Evolutionary conservation across 2,888 invertebrate species (phyloP), one percentile per base, ranked within the genome.

Genomic region (Smittia sp.): DNA sequence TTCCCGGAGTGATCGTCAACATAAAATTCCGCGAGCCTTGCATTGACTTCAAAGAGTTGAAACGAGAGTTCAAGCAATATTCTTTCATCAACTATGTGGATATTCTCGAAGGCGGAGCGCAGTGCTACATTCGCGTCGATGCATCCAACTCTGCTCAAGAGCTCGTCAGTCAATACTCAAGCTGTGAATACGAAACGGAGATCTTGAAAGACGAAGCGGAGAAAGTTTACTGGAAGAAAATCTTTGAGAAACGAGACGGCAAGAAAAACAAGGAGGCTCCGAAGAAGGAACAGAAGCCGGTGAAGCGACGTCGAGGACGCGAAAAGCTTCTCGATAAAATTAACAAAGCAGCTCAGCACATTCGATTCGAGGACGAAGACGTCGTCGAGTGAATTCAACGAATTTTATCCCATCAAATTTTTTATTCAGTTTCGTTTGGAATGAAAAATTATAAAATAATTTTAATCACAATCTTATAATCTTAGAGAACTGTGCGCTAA

Each of bases 51-150:
- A 88, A 90, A 79, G 85, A 85, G 73, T 87, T 91, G 6, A 92
- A 92, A 81, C 87, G 88, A 77, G 84, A 89, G 78, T 83, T 88
- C 75, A 86, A 85, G 76, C 84, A 85, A 74, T 86, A 88, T 75
- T 80, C 85, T 18, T 87, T 87, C 32, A 87, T 92, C 0, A 86
- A 90, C 76, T 96, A 93, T 78, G 89, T 96, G 0, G 96, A 96
- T 78, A 86, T 91, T 0, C 88, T 88, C 76, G 89, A 90, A 76
- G 91, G 90, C 1, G 87, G 87, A 73, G 83, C 84, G 6, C 85
- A 88, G 77, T 89, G 89, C 0, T 87, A 87, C 78, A 83, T 94
- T 3, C 84, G 93, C 68, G 90, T 93, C 58, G 85, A 85, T 75
- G 81, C 84, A 0, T 78, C 84, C 0, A 81, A 80, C 73, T 82